Evolutionary conservation across 2,888 invertebrate species (phyloP).

Genomic region (Drosophila vallismaia): DNA sequence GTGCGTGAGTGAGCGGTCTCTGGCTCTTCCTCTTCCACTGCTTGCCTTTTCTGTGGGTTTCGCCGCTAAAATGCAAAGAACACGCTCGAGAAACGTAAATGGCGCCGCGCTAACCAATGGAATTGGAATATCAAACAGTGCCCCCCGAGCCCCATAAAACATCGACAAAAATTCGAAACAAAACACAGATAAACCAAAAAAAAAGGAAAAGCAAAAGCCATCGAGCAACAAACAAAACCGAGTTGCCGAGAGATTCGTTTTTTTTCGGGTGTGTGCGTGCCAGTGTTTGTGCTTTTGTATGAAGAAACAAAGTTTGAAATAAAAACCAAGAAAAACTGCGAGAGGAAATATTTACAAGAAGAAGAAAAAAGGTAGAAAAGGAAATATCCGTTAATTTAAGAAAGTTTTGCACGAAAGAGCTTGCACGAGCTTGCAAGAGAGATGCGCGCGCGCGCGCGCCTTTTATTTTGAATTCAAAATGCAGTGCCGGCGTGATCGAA

Average conservation of each 20-base stretch:
- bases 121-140: constrained; percentile 48
- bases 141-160: constrained; percentile 34
- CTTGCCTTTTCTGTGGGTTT: constrained; percentile 18
- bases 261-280: constrained; percentile 10
- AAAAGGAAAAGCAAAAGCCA: constrained; percentile 1
- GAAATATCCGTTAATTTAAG: background rate
- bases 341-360: constrained; percentile 11
- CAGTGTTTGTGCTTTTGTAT: constrained; percentile 25
- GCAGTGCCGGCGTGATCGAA: constrained; percentile 30
- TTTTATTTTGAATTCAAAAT: constrained; percentile 1
- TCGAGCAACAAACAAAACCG: constrained; percentile 31
- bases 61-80: constrained; percentile 47
- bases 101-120: constrained; percentile 43
- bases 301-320: constrained; percentile 8
- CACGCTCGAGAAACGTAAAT: constrained; percentile 47
- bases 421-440: constrained; percentile 3
- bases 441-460: constrained; percentile 40
- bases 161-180: background rate
- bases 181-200: background rate
- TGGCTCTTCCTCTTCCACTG: constrained; percentile 9
- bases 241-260: constrained; percentile 12
- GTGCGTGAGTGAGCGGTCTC: constrained; percentile 7
- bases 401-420: background rate
- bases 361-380: constrained; percentile 16
- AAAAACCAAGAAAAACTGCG: constrained; percentile 1